Percentiles rank a stretch among this genome's conserved stretches.
These are phyloP conservation scores for Triplophysa tibetana DNA, from an alignment of 2,113 vertebrate species.

Conservation along the genomic window DNA sequence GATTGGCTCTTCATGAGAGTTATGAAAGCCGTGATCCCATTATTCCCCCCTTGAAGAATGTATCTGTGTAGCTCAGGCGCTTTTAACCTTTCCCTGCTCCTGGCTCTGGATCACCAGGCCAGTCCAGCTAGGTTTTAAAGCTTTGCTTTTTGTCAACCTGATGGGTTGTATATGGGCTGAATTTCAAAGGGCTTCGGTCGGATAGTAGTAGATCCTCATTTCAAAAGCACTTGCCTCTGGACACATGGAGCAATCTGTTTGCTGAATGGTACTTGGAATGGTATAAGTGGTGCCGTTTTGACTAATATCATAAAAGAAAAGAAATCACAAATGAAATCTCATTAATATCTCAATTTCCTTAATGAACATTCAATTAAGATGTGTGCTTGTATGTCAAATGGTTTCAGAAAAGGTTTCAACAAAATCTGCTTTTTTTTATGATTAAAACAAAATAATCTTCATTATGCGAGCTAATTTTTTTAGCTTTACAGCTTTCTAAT, in stretches of 20 bases:
- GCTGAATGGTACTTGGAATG: neutral
- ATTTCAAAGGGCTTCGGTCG: neutral
- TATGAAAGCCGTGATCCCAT: slow-evolving; percentile 79
- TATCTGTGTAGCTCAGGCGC: slow-evolving; percentile 71
- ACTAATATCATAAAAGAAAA: neutral
- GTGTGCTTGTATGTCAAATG: no score
- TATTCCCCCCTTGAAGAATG: slow-evolving; percentile 74
- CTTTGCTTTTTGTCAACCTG: slow-evolving; percentile 40
- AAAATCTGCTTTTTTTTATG: no score
- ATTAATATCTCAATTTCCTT: no score
- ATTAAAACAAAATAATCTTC: no score
- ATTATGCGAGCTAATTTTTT: no score
- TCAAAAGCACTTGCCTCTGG: slow-evolving; percentile 13
- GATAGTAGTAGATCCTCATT: slow-evolving; percentile 6
- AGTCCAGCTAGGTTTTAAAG: slow-evolving; percentile 36
- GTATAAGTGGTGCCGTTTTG: slow-evolving; percentile 16
- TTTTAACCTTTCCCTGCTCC: slow-evolving; percentile 76
- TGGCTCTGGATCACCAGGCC: slow-evolving; percentile 65
- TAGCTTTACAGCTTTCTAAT: no score
- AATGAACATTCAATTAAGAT: no score
- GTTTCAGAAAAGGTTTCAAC: no score
- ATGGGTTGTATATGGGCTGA: slow-evolving; percentile 35
- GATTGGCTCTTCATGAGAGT: slow-evolving; percentile 74
- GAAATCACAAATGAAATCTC: no score
- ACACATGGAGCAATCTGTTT: slow-evolving; percentile 5